Evolutionary conservation across 2,888 invertebrate species (phyloP).

Genomic region (Notocelia uddmanniana): DNA sequence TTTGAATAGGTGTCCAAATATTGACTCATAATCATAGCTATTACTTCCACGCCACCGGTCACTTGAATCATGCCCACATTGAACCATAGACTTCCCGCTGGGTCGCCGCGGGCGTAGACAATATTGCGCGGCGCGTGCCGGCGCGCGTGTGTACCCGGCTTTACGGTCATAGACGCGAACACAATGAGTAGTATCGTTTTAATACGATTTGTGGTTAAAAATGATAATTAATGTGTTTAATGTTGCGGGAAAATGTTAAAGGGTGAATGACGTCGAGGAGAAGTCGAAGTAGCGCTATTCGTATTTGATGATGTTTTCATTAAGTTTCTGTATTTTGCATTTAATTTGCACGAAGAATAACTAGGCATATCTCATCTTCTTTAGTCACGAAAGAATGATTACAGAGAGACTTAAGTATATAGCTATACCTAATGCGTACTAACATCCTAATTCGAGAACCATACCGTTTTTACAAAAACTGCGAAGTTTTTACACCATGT

Average conservation of each 20-base stretch:
- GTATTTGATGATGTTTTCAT: not conserved
- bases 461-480: too few relatives aligned
- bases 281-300: not conserved
- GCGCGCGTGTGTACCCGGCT: conserved; percentile 61
- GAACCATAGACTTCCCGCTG: conserved; percentile 55
- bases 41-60: conserved; percentile 42
- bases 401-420: too few relatives aligned
- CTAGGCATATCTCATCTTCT: too few relatives aligned
- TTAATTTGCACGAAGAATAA: too few relatives aligned
- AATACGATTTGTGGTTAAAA: conserved; percentile 43
- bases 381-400: too few relatives aligned
- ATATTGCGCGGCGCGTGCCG: conserved; percentile 62
- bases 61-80: conserved; percentile 45
- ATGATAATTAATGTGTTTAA: conserved; percentile 32
- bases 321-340: too few relatives aligned
- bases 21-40: conserved; percentile 28
- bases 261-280: not conserved
- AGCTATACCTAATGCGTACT: too few relatives aligned
- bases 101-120: conserved; percentile 65
- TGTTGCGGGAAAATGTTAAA: conserved; percentile 21
- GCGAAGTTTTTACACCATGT: too few relatives aligned
- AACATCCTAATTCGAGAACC: too few relatives aligned
- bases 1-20: conserved; percentile 26
- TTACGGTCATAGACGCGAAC: conserved; percentile 25
- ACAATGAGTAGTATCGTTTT: conserved; percentile 41